phyloP scores from a whole-genome alignment of 2,113 vertebrate species.

The Hystrix cristata region DNA sequence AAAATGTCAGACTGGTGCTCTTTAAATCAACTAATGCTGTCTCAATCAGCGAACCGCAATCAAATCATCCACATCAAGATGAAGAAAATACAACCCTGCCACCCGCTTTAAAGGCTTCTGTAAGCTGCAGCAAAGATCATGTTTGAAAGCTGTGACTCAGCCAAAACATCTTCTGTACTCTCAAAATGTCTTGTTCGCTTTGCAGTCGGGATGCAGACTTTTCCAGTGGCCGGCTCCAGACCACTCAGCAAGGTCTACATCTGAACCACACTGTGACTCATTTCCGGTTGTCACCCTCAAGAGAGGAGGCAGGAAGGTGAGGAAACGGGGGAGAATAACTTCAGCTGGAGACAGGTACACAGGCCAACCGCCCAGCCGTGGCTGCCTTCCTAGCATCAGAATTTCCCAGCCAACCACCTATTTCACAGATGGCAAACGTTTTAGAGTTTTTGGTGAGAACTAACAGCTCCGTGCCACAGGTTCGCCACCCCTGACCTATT shows the following conservation, averaged over 20 bases:
- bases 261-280: not conserved
- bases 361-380: not conserved
- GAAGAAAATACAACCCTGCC: constrained; percentile 47
- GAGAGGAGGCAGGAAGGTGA: not conserved
- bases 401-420: not conserved
- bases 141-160: constrained; percentile 1
- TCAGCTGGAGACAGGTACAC: not conserved
- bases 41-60: constrained; percentile 55
- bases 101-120: constrained; percentile 9
- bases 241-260: not conserved
- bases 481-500: not conserved
- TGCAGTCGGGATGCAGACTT: not conserved
- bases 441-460: not conserved
- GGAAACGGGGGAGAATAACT: not conserved
- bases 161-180: not conserved
- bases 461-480: not conserved
- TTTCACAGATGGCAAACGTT: not conserved
- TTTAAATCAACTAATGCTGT: constrained; percentile 4
- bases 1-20: constrained; percentile 49
- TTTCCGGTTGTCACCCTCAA: constrained; percentile 18
- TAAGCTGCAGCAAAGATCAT: constrained; percentile 10
- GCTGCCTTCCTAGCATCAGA: not conserved
- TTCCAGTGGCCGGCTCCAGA: not conserved
- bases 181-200: not conserved
- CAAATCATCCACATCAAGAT: constrained; percentile 53